Conservation (phyloP, 2,888 invertebrate species). For the Ophioninae sp. region DNA sequence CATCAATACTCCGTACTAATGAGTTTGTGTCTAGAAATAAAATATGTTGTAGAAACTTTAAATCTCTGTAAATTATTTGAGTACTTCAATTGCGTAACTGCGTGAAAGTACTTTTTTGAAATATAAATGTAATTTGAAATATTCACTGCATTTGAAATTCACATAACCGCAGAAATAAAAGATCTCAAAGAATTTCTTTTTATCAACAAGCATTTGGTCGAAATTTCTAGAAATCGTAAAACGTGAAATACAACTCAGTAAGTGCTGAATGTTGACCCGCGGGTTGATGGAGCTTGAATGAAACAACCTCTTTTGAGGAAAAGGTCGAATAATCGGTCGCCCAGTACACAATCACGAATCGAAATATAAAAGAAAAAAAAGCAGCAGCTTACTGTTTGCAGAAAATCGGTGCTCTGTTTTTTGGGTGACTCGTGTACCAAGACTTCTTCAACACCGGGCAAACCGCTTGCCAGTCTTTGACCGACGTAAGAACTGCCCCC, state of each 20-base stretch:
- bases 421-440: constrained; percentile 80
- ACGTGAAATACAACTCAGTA: too few relatives aligned
- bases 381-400: constrained; percentile 73
- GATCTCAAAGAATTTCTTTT: too few relatives aligned
- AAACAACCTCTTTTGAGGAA: too few relatives aligned
- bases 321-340: not conserved
- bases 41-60: not conserved
- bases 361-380: not conserved
- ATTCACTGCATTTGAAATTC: too few relatives aligned
- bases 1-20: not conserved
- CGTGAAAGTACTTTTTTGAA: not conserved
- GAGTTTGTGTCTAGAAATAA: not conserved
- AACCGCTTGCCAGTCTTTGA: constrained; percentile 86
- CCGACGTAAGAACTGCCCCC: constrained; percentile 90
- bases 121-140: not conserved
- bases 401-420: constrained; percentile 78
- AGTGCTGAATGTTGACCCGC: too few relatives aligned
- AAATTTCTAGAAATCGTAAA: too few relatives aligned
- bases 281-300: too few relatives aligned
- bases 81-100: not conserved
- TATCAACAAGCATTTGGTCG: too few relatives aligned
- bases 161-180: too few relatives aligned
- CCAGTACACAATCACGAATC: not conserved
- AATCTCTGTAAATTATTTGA: not conserved
- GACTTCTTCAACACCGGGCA: constrained; percentile 79